phyloP scores from a whole-genome alignment of 1,140 invertebrate genomes.

The Platyura marginata region DNA sequence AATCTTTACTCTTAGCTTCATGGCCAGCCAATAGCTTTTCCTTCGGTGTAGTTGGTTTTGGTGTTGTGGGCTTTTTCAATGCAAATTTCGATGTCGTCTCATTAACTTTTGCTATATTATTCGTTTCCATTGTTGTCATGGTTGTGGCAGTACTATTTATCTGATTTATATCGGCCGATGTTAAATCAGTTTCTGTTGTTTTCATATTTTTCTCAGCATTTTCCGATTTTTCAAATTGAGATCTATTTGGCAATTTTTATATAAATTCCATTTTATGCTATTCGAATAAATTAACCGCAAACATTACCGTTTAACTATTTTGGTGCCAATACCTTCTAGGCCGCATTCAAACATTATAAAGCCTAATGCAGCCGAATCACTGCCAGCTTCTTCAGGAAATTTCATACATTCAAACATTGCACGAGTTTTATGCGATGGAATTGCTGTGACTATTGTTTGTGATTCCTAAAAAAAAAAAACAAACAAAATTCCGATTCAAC shows the following conservation, averaged over 20 bases:
- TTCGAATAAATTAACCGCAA: too few species aligned
- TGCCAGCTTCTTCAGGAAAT: conserved; percentile 17
- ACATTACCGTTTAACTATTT: conserved; percentile 40
- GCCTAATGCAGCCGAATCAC: conserved; percentile 49
- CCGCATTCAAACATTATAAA: conserved; percentile 97
- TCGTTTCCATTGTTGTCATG: conserved; percentile 9
- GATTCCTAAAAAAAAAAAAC: too few species aligned
- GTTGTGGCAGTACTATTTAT: too few species aligned
- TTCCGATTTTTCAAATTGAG: conserved; percentile 54
- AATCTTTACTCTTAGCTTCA: not conserved
- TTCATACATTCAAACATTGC: conserved; percentile 23
- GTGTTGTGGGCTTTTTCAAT: conserved; percentile 21
- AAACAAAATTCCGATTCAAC: not conserved
- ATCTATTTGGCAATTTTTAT: conserved; percentile 26
- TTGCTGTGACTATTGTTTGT: conserved; percentile 21
- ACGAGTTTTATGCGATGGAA: conserved; percentile 23
- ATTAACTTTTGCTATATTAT: conserved; percentile 9
- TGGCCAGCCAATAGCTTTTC: not conserved
- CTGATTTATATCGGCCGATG: not conserved
- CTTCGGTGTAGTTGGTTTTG: conserved; percentile 15
- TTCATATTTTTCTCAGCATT: conserved; percentile 35
- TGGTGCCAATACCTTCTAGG: conserved; percentile 72
- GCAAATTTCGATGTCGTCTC: conserved; percentile 18
- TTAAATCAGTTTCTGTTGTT: not conserved
- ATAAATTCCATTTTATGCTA: not conserved